Evolutionary conservation across 2,113 vertebrate genomes (phyloP), one percentile per base, ranked within the genome.

Genomic region (Oryzias melastigma): DNA sequence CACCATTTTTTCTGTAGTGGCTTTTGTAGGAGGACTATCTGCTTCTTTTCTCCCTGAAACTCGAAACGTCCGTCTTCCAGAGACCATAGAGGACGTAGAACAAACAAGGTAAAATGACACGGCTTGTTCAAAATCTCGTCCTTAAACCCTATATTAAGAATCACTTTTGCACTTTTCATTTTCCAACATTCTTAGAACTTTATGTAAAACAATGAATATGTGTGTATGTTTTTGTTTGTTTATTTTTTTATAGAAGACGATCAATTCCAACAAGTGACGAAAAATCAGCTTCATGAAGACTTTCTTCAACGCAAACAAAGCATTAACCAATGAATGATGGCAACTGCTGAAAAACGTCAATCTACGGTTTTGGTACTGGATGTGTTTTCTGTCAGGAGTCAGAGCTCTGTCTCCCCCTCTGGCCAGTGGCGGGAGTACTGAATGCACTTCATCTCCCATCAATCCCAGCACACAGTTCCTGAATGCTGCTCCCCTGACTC

Each of bases 21-120:
- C 80, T 43, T 22, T 78, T 5, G 1, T 7, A 40, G 40, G 40
- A 25, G 56, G 52, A 1, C 17, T 77, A 12, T 27, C 59, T 7
- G 47, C 80, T 25, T 65, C 2, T 52, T 58, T 72, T 57, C 75
- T 83, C n/a, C 70, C 77, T 58, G 88, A 94, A 90, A 10, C 83
- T 17, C 25, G 8, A 10, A 76, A 83, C 14, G 43, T 78, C 3
- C 79, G 70, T n/a, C 75, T 93, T n/a, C 93, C 90, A 20, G 91
- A 95, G 68, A 93, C 92, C 10, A 90, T 94, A 50, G 87, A 92
- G 61, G 92, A 93, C 0, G 82, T 94, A 60, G 92, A 93, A 55
- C 65, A 73, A 52, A 82, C 64, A 17, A 88, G 90, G 93, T 94
- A 64, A 3, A 14, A 47, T 19, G 15, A 46, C 5, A 46, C 5